Conservation (phyloP, 2,797 vertebrate species). For the Gouania willdenowi region DNA sequence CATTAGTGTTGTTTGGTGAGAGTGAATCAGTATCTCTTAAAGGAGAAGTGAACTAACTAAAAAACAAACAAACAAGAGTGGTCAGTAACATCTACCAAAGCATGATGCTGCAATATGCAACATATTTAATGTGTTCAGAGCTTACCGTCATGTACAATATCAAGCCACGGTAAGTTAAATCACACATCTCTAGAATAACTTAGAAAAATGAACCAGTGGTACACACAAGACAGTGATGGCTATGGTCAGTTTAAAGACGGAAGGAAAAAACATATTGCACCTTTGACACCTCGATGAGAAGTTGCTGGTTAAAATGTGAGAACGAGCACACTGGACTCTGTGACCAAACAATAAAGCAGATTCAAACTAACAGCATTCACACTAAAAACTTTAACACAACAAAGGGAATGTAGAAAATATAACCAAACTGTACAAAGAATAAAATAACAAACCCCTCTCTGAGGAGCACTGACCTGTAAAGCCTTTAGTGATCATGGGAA, state of each 20-base stretch:
- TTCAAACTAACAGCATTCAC: constrained; percentile 32
- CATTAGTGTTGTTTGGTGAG: constrained; percentile 38
- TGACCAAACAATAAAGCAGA: constrained; percentile 10
- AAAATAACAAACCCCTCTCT: constrained; percentile 12
- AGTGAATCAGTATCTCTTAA: constrained; percentile 38
- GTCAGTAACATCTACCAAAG: constrained; percentile 44
- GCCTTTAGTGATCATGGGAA: constrained; percentile 1
- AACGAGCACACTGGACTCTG: constrained; percentile 32
- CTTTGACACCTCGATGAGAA: constrained; percentile 63
- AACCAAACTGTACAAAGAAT: constrained; percentile 46
- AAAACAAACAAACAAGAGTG: constrained; percentile 51
- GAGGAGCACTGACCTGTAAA: constrained; percentile 2
- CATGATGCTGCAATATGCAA: constrained; percentile 80
- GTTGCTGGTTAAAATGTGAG: constrained; percentile 43
- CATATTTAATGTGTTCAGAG: constrained; percentile 69
- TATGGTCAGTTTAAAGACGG: constrained; percentile 54
- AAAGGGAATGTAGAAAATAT: constrained; percentile 44
- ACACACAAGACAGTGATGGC: constrained; percentile 62
- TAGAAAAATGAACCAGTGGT: constrained; percentile 69
- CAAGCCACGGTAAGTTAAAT: constrained; percentile 44
- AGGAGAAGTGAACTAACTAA: constrained; percentile 35
- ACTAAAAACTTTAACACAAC: constrained; percentile 24
- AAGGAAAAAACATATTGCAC: constrained; percentile 75
- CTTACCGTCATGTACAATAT: constrained; percentile 45
- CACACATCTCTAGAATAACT: constrained; percentile 63